Base-by-base conservation (phyloP, 2,888 invertebrate genomes). In the Hermaeophaga mercurialis region DNA sequence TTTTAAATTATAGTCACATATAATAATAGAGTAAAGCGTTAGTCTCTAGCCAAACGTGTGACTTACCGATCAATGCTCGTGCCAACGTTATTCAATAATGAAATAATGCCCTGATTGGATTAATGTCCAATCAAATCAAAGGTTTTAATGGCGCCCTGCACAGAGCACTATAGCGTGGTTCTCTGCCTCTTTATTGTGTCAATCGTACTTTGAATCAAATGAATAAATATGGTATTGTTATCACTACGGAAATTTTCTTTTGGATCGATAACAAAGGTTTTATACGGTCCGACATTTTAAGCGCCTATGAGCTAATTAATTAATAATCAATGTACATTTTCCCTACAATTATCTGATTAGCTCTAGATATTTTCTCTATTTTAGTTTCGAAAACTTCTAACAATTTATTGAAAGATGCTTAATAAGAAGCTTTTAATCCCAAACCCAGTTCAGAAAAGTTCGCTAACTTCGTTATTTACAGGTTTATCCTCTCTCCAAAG, bases 91-190 rank as follows among this genome's bases (percentile, higher is more conserved):
- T 56, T 58, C 54, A 55, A 61, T 56, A 53, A 53, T 46, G 34
- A 52, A 43, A 34, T 48, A 56, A 49, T 56, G 47, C 52, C 26
- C 17, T 54, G 59, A 57, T 60, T 60, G 46, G 59, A 54, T 57
- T 52, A 43, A 50, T 33, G 41, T 41, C 19, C 41, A 50, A 50
- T 44, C 34, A 50, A 41, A 31, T 50, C 31, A 43, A 52, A 52
- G 24, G 52, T 33, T 52, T 43, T 24, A 52, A 44, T 26, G 33
- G 43, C 11, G 3, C 18, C 11, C 3, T 52, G 22, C 34, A 52
- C 17, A 43, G n/a, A 8, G 43, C 43, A 43, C n/a, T 14, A 24
- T 3, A 9, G 24, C 18, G 14, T n/a, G 31, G 11, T 12, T 12
- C 3, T 12, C 12, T 9, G 11, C 17, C 17, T 14, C 33, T 33